Base-by-base conservation (phyloP, 1,140 invertebrate species). In the Carposina sasakii region DNA sequence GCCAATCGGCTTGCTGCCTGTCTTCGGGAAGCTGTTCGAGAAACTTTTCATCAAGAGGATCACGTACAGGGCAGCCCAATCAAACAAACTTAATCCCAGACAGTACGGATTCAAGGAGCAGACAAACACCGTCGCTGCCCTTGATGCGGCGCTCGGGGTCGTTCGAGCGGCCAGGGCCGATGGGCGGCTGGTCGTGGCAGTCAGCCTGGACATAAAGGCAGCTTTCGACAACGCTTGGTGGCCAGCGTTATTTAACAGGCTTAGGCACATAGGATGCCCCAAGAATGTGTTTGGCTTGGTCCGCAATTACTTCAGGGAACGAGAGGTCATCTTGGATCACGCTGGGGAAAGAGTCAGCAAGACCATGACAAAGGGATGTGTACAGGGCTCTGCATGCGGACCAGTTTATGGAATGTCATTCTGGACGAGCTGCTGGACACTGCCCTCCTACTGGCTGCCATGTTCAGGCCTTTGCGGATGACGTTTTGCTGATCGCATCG, bases 381-480 rank as follows among this genome's bases (percentile, higher is more conserved):
- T 85, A 1, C 81, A 86, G 45, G 81, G 83, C 0, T 86, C 79
- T 0, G 66, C 78, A 0, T 62, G 81, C 0, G 82, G 81, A 0
- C 76, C 81, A 0, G 8, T 44, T 43, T 78, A 0, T 86, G 84
- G 75, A 85, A 84, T 33, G 4, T 85, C 0, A 50, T 81, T 1
- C 75, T 85, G 16, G 74, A 86, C 26, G 48, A 50, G 0, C 57
- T 82, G 2, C 46, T 82, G 6, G n/a, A 37, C 0, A 15, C 69
- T 0, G 36, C 42, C 9, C 36, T 60, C 0, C 49, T 1, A 13
- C 43, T 1, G 65, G 56, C 1, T 53, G 49, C 5, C 48, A 57
- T 1, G 34, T 60, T 0, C 54, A 76, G 12, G 79, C 68, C 0
- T 82, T 70, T 31, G 76, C 76, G 0, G 76, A 82, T 12, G 76